These are phyloP conservation scores for Volucella bombylans DNA, from an alignment of 2,888 invertebrate genomes.

Conservation along the genomic window DNA sequence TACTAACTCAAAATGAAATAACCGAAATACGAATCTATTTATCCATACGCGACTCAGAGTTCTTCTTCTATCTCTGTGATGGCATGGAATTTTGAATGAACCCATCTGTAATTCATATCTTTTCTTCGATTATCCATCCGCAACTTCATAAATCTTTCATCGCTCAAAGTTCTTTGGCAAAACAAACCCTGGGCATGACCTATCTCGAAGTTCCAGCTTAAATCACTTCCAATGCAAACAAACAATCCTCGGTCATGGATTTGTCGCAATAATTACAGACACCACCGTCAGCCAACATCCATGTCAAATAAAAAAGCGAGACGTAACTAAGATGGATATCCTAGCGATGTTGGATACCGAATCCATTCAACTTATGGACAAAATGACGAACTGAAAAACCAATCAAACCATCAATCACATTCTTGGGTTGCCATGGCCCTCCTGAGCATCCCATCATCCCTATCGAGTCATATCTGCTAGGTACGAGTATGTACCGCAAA, in stretches of 20 bases:
- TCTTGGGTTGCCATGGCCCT: conserved; percentile 42
- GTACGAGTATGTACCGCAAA: conserved; percentile 3
- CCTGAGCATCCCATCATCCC: not conserved
- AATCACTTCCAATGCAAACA: conserved; percentile 60
- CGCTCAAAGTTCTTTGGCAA: conserved; percentile 58
- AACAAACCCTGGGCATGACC: conserved; percentile 52
- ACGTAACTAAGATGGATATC: conserved; percentile 66
- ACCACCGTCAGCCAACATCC: conserved; percentile 43
- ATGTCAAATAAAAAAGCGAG: conserved; percentile 61
- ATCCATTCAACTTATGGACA: not conserved
- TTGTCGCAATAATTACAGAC: conserved; percentile 66
- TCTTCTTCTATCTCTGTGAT: too few relatives aligned
- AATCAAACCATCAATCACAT: conserved; percentile 73
- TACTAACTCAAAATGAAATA: conserved; percentile 36
- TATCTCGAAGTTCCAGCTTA: conserved; percentile 53
- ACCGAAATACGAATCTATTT: conserved; percentile 6
- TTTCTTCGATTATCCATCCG: conserved; percentile 13
- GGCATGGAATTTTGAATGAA: conserved; percentile 29
- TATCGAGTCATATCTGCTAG: too few relatives aligned
- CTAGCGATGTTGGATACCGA: conserved; percentile 9
- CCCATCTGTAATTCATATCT: conserved; percentile 11
- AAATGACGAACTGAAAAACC: conserved; percentile 52
- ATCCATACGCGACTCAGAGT: not conserved
- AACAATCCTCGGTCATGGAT: conserved; percentile 42
- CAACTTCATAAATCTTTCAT: conserved; percentile 52